Evolutionary conservation across 2,113 vertebrate species (phyloP).

Genomic region (Monarcha castaneiventris): DNA sequence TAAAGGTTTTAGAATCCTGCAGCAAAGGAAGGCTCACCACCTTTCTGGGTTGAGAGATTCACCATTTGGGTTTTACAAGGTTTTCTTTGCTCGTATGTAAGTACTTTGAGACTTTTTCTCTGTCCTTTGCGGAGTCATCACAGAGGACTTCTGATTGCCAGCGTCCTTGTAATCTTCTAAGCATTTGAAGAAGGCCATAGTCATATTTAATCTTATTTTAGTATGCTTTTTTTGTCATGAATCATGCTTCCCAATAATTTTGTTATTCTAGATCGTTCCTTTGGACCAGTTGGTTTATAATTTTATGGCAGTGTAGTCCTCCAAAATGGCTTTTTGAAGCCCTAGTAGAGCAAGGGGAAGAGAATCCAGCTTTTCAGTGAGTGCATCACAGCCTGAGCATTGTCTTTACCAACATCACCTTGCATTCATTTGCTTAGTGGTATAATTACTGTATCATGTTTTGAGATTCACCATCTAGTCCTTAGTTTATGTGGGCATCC

Average conservation of each 20-base stretch:
- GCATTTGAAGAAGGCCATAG: accelerated
- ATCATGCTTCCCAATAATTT: neutral
- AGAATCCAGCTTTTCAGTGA: neutral
- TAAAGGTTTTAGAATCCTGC: neutral
- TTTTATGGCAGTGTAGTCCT: neutral
- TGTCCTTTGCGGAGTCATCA: neutral
- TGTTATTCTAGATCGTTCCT: neutral
- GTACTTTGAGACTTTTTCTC: neutral
- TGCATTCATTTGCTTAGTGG: neutral
- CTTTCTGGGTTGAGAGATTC: neutral
- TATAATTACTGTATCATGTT: neutral
- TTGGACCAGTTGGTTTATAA: neutral
- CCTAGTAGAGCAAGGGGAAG: neutral
- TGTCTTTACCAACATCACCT: neutral
- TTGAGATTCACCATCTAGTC: neutral
- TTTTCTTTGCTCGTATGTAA: neutral
- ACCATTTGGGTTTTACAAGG: neutral
- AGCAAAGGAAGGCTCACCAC: neutral
- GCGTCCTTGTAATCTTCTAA: neutral
- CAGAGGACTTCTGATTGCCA: neutral
- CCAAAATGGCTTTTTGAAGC: neutral
- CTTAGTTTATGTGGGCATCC: neutral
- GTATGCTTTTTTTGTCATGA: neutral
- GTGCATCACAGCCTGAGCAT: neutral
- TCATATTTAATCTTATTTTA: neutral